Evolutionary conservation across 2,113 vertebrate genomes (phyloP).

Genomic region (Sphaerodactylus townsendi): DNA sequence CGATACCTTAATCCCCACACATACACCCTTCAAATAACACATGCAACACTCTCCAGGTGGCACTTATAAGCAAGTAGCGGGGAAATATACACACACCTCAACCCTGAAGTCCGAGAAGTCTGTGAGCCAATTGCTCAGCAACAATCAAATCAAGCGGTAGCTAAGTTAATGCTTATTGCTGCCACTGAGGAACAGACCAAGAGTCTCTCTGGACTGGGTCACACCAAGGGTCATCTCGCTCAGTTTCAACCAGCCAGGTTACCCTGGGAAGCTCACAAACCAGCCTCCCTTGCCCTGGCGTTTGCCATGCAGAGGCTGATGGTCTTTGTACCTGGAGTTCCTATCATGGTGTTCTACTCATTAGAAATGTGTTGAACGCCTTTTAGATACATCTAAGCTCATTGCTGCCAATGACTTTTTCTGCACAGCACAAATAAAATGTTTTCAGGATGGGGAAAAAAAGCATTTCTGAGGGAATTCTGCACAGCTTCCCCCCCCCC

Average conservation of each 20-base stretch:
- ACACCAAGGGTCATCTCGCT: too few relatives aligned
- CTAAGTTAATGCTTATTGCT: slow-evolving; percentile 1
- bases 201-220: neutral
- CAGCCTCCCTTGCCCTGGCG: too few relatives aligned
- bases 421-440: too few relatives aligned
- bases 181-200: neutral
- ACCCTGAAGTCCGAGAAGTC: slow-evolving; percentile 12
- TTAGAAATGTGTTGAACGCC: too few relatives aligned
- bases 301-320: neutral
- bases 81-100: neutral
- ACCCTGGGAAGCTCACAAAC: neutral
- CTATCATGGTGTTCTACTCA: too few relatives aligned
- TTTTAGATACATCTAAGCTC: too few relatives aligned
- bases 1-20: slow-evolving; percentile 57
- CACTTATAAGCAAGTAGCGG: slow-evolving; percentile 5
- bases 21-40: slow-evolving; percentile 42
- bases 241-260: neutral
- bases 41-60: slow-evolving; percentile 52
- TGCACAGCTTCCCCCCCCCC: too few relatives aligned
- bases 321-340: neutral
- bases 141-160: neutral
- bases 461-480: too few relatives aligned
- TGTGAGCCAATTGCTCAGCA: slow-evolving; percentile 28
- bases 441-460: too few relatives aligned
- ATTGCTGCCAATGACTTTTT: too few relatives aligned